Evolutionary conservation across 30 jellyfish, hydroid and myxozoan species (phyloP), one percentile per base, ranked within the genome.

Genomic region (Turritopsis rubra): DNA sequence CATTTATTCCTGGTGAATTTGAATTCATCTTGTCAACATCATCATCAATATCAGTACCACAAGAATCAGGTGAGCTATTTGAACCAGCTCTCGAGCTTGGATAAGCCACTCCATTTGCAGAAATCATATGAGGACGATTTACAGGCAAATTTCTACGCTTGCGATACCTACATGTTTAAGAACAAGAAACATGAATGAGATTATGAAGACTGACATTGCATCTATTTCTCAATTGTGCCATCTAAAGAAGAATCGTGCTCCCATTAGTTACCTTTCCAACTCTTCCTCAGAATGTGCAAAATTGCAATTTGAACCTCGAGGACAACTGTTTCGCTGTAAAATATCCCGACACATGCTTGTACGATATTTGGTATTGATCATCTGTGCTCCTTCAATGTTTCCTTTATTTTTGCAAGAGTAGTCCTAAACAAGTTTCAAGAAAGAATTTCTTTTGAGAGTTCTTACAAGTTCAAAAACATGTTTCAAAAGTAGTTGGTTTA

Each of bases 281-380:
- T 94, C 99, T 28, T 94, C 99, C 27, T 81, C 78, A 0, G 96
- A 71, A 72, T 94, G 99, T 4, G 99, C 99, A 86, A 94, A 94
- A 77, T 90, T 89, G 88, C 99, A 94, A 54, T 86, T 95, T 16
- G 94, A 53, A 0, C 99, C 99, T 74, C 99, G 87, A 30, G 99
- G 99, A 73, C 99, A 94, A 73, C 92, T 84, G 28, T 77, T 89
- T 18, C 89, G 84, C 66, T 75, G 87, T 30, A 88, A 88, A 29
- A 94, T 88, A 77, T 94, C 99, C 28, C 99, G 84, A 75, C 99
- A 94, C 99, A 94, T 94, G 84, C 92, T 86, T 21, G 99, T 94
- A 79, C 95, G 85, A 86, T 87, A 94, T 83, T 94, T 94, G 79
- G 92, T 86, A 78, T 89, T 86, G 1, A 89, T 88, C 73, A 95